Evolutionary conservation across 2,113 vertebrate species (phyloP), one percentile per base, ranked within the genome.

Genomic region (Shinisaurus crocodilurus): DNA sequence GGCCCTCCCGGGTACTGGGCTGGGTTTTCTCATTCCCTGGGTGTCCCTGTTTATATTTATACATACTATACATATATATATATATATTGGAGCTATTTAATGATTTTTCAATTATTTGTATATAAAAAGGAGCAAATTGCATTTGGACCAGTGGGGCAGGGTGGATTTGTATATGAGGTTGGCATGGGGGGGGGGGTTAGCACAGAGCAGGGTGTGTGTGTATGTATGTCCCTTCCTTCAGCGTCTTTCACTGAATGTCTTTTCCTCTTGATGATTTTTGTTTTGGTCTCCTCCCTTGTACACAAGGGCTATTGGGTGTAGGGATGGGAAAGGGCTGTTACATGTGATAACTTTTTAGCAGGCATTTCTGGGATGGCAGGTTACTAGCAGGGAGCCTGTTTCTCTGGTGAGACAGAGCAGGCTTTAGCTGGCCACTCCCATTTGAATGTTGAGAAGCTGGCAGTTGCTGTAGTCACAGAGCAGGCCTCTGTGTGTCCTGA

Each of bases 61-160:
- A 94, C 69, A 86, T 85, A 89, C 92, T 94, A 94, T 92, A 94
- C 91, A 93, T 82, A 87, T 34, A 79, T 79, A 80, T 88, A 65
- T 87, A 81, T 90, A 90, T 90, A 76, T 90, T 37, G 63, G 89
- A 90, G 82, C 83, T 89, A 86, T 91, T 91, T 91, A 94, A 94
- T 93, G 94, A 94, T 94, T 94, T 94, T 93, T 91, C 92, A 92
- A 92, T 93, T 91, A 92, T 94, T 94, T 94, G 94, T 94, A 94
- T 93, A 93, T 94, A 94, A 94, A 94, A 85, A 90, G 72, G 89
- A 90, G 45, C 81, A 89, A 94, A 92, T 90, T 85, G 90, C 91
- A 91, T 93, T 94, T 92, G 86, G 88, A 83, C 90, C 82, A 88
- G 34, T 2, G 27, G 82, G 45, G 60, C 20, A 40, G 75, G 89